Evolutionary conservation across 2,888 invertebrate genomes (phyloP), one percentile per base, ranked within the genome.

Genomic region (Pterostichus madidus): DNA sequence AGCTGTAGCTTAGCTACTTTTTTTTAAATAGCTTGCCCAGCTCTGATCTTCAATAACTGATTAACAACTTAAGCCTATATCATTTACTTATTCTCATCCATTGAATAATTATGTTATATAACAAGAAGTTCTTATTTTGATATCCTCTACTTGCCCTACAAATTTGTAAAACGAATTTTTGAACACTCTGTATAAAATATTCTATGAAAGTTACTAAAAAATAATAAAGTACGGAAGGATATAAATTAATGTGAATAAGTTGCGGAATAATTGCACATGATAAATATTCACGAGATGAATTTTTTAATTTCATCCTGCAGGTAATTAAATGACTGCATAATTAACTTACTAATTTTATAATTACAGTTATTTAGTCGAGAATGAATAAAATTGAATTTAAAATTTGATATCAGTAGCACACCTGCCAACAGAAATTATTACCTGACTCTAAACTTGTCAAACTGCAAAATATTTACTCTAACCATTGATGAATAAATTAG

Each of bases 261-360:
- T 59, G 8, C 7, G 1, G 11, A 35, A 32, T 64, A 64, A 64
- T 64, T 64, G 64, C 64, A 35, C n/a, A 6, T 35, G 31, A 5
- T 64, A 13, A 64, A 64, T 64, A 64, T 64, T 35, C 32, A 64
- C n/a, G 64, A 64, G 64, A 13, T 0, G 32, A 7, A 35, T 64
- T 64, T 64, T 59, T 64, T 2, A 3, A 35, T 35, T 35, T 35
- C 32, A 64, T 64, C 11, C 64, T 64, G 32, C 64, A n/a, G 35
- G 64, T 64, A 64, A 64, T 64, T 64, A 64, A 64, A 64, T 64
- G 13, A 64, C 64, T 35, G 64, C 64, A 32, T 64, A 64, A 64
- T 64, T 64, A 64, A 64, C 64, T 11, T 64, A 64, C 64, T 64
- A 35, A 64, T 64, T 64, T 64, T 64, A 71, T 71, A 71, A 71